Base-by-base conservation (phyloP, 2,888 invertebrate species). In the Steinernema hermaphroditum region DNA sequence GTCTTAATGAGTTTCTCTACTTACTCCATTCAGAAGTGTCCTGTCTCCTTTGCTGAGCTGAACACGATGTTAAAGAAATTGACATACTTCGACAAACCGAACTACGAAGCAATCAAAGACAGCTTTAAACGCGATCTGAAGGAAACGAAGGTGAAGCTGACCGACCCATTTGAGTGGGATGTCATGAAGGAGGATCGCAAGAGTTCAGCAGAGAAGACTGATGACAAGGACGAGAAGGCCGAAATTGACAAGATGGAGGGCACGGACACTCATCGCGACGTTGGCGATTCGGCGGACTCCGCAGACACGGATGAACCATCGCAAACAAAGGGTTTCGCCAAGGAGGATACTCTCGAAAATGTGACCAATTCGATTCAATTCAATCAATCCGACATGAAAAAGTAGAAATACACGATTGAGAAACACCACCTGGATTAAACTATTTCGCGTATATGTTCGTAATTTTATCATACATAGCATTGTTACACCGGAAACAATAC, bases 91-190 rank as follows among this genome's bases (percentile, higher is more conserved):
- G 81, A 81, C 54, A 76, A 72, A 0, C 82, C 82, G 24, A 76
- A 77, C 32, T 83, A 83, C 57, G 71, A 69, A 14, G 37, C 41
- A 4, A 75, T 81, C 34, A 76, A 78, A 75, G 77, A 74, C 9
- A 72, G 73, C 27, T 46, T 83, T 57, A 79, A 46, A n/a, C 29
- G 73, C 22, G 6, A 27, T 0, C 22, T 68, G 9, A 41, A 68
- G 19, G 49, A 43, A 37, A 27, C 44, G 68, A 43, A 22, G 14
- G n/a, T 29, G 24, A 69, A 41, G 24, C 24, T 29, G n/a, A 80
- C 75, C 6, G 80, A 82, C 68, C 82, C 83, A 16, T 83, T 79
- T 72, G 83, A 83, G 70, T 83, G 83, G 83, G 80, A 80, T 34
- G 43, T 16, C 43, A 70, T 49, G 37, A 49, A 68, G 72, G 68